Conservation (phyloP, 92 coral and sea anemone genomes). For the Zoanthus solanderi region DNA sequence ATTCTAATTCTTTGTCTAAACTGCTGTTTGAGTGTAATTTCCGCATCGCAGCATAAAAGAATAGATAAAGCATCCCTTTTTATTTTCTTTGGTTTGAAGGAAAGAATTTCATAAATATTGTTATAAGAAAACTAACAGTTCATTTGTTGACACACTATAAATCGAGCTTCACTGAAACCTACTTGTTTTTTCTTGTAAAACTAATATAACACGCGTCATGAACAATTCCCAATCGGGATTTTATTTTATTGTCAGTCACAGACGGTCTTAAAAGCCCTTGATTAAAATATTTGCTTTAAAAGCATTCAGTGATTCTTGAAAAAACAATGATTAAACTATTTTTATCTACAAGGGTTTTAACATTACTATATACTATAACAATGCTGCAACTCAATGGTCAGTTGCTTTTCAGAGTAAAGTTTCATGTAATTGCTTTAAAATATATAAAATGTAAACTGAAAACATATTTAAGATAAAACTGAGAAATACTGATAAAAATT, state of each 20-base stretch:
- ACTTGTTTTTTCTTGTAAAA: not conserved
- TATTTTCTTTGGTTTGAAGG: not conserved
- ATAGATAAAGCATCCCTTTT: not conserved
- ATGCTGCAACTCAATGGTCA: not conserved
- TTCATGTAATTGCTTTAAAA: too few relatives aligned
- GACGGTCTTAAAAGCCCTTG: not conserved
- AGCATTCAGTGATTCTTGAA: not conserved
- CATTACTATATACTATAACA: not conserved
- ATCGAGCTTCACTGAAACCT: not conserved
- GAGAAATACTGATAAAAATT: too few relatives aligned
- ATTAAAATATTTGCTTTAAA: not conserved
- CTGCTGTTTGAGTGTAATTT: not conserved
- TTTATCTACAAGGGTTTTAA: not conserved
- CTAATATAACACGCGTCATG: not conserved
- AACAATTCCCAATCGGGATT: constrained; percentile 8
- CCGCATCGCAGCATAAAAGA: not conserved
- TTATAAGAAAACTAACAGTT: not conserved
- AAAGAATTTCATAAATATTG: not conserved
- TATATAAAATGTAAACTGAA: too few relatives aligned
- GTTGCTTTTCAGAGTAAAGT: not conserved
- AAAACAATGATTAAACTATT: not conserved
- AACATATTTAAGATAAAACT: too few relatives aligned
- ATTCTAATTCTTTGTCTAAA: not conserved
- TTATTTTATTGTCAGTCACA: not conserved
- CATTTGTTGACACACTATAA: not conserved